These are phyloP conservation scores for Numenius phaeopus DNA, from an alignment of 2,797 vertebrate genomes.

Conservation along the genomic window DNA sequence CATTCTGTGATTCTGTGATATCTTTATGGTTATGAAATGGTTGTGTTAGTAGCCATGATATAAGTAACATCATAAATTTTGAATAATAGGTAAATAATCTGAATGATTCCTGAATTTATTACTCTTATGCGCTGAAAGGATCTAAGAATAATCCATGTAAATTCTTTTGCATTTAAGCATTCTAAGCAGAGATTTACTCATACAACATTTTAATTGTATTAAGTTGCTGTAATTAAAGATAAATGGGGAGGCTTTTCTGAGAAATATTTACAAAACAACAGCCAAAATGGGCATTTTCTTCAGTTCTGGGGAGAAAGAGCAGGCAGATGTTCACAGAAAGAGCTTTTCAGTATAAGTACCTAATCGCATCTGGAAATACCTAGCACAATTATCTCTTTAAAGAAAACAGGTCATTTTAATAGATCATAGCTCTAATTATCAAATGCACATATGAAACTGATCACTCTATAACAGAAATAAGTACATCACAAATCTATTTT, in stretches of 20 bases:
- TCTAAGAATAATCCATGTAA: not conserved
- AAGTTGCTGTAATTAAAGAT: not conserved
- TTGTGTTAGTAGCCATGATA: not conserved
- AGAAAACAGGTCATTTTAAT: not conserved
- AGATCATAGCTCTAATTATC: not conserved
- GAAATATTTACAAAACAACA: not conserved
- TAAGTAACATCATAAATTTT: not conserved
- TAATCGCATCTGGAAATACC: not conserved
- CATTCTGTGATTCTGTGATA: too few species aligned
- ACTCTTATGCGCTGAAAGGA: not conserved
- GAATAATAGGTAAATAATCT: constrained; percentile 5
- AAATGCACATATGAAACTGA: not conserved
- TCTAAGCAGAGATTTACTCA: not conserved
- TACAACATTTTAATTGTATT: not conserved
- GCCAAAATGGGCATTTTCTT: not conserved
- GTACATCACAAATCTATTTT: not conserved
- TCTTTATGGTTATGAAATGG: not conserved
- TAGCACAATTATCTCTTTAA: not conserved
- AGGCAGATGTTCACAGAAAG: not conserved
- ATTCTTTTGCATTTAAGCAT: not conserved
- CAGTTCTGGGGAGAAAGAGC: not conserved
- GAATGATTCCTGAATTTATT: not conserved
- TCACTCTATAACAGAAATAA: not conserved
- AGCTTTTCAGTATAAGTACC: not conserved
- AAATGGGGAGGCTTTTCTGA: not conserved